phyloP scores from a whole-genome alignment of 2,888 invertebrate species.

The Notocelia uddmanniana region DNA sequence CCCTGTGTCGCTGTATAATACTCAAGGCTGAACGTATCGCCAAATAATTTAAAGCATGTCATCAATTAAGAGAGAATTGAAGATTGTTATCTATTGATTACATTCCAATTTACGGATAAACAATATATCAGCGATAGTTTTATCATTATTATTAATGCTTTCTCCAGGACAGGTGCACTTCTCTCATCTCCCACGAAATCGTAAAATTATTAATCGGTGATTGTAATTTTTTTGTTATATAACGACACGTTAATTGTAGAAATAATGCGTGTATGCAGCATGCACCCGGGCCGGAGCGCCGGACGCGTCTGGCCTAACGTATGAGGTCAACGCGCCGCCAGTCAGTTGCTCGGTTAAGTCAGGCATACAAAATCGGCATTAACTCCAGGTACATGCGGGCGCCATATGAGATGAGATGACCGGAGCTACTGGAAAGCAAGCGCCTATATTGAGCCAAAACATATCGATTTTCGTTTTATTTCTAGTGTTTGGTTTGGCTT shows the following conservation, averaged over 20 bases:
- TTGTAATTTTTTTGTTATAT: no score
- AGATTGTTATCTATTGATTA: conserved; percentile 6
- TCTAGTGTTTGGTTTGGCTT: no score
- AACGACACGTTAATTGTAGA: not conserved
- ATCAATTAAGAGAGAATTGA: not conserved
- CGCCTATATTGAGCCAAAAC: no score
- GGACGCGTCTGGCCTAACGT: not conserved
- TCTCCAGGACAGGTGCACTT: not conserved
- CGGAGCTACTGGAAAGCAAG: not conserved
- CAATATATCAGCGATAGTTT: not conserved
- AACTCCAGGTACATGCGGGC: not conserved
- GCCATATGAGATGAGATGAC: not conserved
- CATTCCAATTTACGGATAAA: conserved; percentile 1
- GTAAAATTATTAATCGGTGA: no score
- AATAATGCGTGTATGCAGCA: not conserved
- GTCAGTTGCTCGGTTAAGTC: not conserved
- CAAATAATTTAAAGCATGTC: not conserved
- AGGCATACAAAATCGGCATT: not conserved
- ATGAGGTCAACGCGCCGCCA: not conserved
- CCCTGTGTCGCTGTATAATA: not conserved
- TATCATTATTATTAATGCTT: not conserved
- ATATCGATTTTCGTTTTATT: no score
- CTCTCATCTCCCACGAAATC: not conserved
- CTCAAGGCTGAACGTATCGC: conserved; percentile 26
- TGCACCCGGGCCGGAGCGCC: not conserved